Evolutionary conservation across 2,113 vertebrate genomes (phyloP).

Genomic region (Sterna hirundo): DNA sequence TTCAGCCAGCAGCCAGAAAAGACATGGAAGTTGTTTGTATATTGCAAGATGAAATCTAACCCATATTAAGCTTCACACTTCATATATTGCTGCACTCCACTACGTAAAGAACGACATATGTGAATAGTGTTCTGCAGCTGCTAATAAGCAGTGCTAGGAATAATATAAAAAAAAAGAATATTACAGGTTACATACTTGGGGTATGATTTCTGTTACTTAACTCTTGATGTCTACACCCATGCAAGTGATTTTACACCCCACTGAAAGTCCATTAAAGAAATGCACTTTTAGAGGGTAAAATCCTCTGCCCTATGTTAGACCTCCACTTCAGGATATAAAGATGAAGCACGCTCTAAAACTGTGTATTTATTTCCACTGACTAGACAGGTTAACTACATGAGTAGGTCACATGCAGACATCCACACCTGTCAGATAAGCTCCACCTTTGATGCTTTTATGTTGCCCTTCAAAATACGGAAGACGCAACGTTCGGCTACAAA

Average conservation of each 20-base stretch:
- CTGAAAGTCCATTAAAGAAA: rapidly evolving
- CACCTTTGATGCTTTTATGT: not conserved
- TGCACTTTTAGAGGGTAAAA: not conserved
- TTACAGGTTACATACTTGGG: not conserved
- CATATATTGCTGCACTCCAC: not conserved
- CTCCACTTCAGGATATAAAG: not conserved
- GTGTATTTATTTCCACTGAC: not conserved
- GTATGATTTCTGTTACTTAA: not conserved
- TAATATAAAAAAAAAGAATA: not conserved
- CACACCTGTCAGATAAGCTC: not conserved
- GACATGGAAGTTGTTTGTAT: not conserved
- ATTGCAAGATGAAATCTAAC: not conserved
- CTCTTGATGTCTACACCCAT: not conserved
- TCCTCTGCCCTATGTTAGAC: not conserved
- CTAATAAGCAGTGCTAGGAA: not conserved
- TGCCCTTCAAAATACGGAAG: not conserved
- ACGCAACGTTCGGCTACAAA: not conserved
- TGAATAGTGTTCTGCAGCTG: not conserved
- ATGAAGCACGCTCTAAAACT: not conserved
- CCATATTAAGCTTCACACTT: not conserved
- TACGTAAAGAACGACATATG: not conserved
- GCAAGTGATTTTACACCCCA: not conserved
- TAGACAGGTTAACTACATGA: not conserved
- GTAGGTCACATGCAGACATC: not conserved
- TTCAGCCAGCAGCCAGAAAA: not conserved